Evolutionary conservation across 2,888 invertebrate genomes (phyloP), one percentile per base, ranked within the genome.

Genomic region (Linnaemya tessellans): DNA sequence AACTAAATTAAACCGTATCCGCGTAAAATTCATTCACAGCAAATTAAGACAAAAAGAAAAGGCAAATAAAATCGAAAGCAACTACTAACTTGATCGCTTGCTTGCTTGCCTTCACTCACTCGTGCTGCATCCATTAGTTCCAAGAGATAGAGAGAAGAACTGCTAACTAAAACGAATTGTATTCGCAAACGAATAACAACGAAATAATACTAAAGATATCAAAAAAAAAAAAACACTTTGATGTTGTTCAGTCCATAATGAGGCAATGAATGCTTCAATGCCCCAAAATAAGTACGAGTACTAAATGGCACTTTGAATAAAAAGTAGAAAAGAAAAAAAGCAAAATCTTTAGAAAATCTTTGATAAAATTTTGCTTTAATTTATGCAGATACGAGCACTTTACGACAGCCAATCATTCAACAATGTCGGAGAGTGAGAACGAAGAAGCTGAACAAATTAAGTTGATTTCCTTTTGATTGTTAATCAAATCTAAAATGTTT

Each of bases 11-110:
- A 82, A 80, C 75, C 86, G 82, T 82, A 86, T 86, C 86, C 86
- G 86, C 84, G 84, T 82, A 86, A 85, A 85, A 85, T 85, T 85
- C 85, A 86, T 86, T 84, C 86, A 86, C 84, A 86, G 79, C 79
- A 81, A 84, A 82, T 86, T 80, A 80, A 84, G 41, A 81, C 54
- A 71, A 30, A 15, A 46, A 56, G 54, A 18, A 22, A 43, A 46
- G 3, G 22, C 9, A 67, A 49, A 8, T n/a, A 18, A 65, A 77
- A 54, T 18, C 18, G 49, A 20, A 30, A 49, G 60, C 60, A 15
- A 15, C 18, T 35, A 46, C 20, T 20, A 13, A 22, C 35, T 20
- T 51, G 35, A 11, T 30, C 30, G 30, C 30, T 30, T 30, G 30
- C 30, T 5, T 30, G 30, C 30, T 30, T 30, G 30, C 30, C 30